Conservation (phyloP, 2,888 invertebrate genomes). For the Clunio marinus region DNA sequence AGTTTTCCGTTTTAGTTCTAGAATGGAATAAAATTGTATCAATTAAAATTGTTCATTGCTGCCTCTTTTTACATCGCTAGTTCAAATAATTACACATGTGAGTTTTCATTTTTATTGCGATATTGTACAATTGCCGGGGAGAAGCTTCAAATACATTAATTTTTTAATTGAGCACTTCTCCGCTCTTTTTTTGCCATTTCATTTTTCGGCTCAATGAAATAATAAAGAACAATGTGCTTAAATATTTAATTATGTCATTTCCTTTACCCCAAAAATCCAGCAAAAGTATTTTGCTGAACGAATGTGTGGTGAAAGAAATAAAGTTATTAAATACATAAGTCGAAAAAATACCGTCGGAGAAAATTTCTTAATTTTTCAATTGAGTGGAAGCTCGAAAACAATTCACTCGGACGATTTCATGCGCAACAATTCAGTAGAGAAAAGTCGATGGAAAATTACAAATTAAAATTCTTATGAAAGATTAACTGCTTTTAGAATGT, state of each 20-base stretch:
- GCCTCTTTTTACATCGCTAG: slow-evolving; percentile 18
- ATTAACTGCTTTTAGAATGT: too few species aligned
- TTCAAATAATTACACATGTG: slow-evolving; percentile 17
- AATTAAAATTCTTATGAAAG: too few species aligned
- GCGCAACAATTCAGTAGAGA: too few species aligned
- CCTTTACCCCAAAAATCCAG: slow-evolving; percentile 27
- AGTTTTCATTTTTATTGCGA: slow-evolving; percentile 22
- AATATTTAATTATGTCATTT: slow-evolving; percentile 39
- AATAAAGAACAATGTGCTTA: slow-evolving; percentile 29
- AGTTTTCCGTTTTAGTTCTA: too few species aligned
- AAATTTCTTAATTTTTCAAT: slow-evolving; percentile 4
- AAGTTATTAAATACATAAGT: slow-evolving; percentile 36
- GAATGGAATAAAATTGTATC: slow-evolving; percentile 14
- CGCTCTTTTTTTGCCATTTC: slow-evolving; percentile 22
- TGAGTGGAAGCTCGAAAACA: not conserved
- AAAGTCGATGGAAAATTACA: too few species aligned
- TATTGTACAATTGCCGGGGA: slow-evolving; percentile 6
- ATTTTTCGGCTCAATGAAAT: slow-evolving; percentile 26
- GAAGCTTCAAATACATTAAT: slow-evolving; percentile 25
- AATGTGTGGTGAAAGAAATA: not conserved
- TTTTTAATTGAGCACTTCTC: slow-evolving; percentile 34
- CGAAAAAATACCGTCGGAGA: slow-evolving; percentile 34
- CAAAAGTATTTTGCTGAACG: not conserved
- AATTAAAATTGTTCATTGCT: slow-evolving; percentile 17
- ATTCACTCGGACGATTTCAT: too few species aligned